Conservation (phyloP, 2,797 vertebrate species). For the Synaphobranchus kaupii region DNA sequence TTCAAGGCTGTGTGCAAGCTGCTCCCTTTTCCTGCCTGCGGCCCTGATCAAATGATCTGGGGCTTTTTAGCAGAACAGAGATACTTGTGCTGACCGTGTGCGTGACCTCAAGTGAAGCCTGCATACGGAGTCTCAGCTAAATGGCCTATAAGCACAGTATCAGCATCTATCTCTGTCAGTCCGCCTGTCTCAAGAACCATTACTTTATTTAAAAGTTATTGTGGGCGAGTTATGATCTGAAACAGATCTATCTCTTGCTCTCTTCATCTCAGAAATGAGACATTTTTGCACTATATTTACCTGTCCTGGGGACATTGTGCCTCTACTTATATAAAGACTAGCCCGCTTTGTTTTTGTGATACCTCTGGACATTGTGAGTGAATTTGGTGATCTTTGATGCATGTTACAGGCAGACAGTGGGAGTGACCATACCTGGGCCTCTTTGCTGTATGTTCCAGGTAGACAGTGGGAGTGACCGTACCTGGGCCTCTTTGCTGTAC, state of each 20-base stretch:
- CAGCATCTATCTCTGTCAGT: slow-evolving; percentile 41
- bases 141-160: slow-evolving; percentile 61
- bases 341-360: too few species aligned
- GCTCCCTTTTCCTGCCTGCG: not conserved
- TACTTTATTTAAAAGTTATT: too few species aligned
- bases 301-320: not conserved
- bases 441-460: not conserved
- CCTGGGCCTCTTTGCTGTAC: not conserved
- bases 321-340: too few species aligned
- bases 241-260: too few species aligned
- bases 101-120: slow-evolving; percentile 65
- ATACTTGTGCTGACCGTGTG: slow-evolving; percentile 67
- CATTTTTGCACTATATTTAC: not conserved
- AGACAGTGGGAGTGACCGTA: not conserved
- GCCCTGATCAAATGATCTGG: slow-evolving; percentile 14
- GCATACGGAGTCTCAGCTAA: slow-evolving; percentile 61
- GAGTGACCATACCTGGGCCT: not conserved
- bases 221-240: too few species aligned
- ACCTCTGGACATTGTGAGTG: not conserved
- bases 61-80: slow-evolving; percentile 55
- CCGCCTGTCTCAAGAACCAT: slow-evolving; percentile 38
- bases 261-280: too few species aligned
- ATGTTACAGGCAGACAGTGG: not conserved
- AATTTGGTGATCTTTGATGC: not conserved
- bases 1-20: not conserved